These are phyloP conservation scores for Stenotaenia linearis DNA, from an alignment of 2,888 invertebrate genomes.

Conservation along the genomic window DNA sequence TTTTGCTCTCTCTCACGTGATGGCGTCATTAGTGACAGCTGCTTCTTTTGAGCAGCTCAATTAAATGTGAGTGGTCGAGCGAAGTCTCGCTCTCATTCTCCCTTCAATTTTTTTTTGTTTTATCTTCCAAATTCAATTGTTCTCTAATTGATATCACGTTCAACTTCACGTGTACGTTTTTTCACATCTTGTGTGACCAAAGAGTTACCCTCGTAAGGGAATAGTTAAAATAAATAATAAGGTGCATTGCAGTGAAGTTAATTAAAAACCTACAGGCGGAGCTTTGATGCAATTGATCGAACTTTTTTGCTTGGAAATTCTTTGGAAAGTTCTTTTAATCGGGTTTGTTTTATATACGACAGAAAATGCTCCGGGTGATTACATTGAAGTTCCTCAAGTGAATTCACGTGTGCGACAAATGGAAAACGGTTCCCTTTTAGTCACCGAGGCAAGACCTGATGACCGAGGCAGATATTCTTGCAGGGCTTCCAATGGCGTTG, in stretches of 20 bases:
- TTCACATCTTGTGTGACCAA: too few species aligned
- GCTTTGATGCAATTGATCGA: neutral
- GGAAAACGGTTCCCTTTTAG: constrained; percentile 46
- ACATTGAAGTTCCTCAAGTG: constrained; percentile 34
- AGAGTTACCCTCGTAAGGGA: too few species aligned
- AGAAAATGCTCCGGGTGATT: constrained; percentile 37
- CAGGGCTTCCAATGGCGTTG: constrained; percentile 47
- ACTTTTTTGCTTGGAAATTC: too few species aligned
- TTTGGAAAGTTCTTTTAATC: neutral
- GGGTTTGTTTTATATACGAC: constrained; percentile 6
- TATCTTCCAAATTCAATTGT: constrained; percentile 21
- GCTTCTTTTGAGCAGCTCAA: constrained; percentile 24
- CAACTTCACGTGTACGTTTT: neutral
- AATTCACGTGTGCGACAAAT: constrained; percentile 34
- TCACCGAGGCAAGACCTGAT: constrained; percentile 43
- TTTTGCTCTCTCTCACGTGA: constrained; percentile 8
- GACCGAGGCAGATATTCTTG: constrained; percentile 49
- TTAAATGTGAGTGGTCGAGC: constrained; percentile 17
- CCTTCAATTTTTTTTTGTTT: neutral
- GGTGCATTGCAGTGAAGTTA: neutral
- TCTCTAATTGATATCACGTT: constrained; percentile 20
- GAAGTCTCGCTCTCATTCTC: neutral
- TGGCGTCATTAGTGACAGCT: constrained; percentile 23
- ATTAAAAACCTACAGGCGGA: neutral
- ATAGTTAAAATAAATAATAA: constrained; percentile 2